Evolutionary conservation across 92 coral and sea anemone genomes (phyloP), one percentile per base, ranked within the genome.

Genomic region (Epizoanthus rinbou): DNA sequence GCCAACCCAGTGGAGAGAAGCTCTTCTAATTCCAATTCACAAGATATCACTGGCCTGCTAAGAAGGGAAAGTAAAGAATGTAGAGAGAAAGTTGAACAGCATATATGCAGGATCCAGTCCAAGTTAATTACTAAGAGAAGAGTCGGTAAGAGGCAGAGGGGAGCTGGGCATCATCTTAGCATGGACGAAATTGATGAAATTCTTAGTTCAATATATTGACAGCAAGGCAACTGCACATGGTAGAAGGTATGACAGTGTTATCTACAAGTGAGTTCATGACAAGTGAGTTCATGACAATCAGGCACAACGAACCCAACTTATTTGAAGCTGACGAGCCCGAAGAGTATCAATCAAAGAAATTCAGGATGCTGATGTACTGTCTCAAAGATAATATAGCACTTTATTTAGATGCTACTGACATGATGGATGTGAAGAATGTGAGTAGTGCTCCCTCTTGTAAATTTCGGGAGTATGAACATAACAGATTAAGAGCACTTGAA

Each of bases 171-270:
- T 8, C 58, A 80, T 33, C 54, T 39, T 35, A 52, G 84, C 41
- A 80, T 80, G 84, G 84, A 80, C 37, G 73, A 62, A 68, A 79
- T 79, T 65, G 84, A 63, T 79, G 84, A 79, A 79, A 79, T 79
- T 79, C 60, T 60, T 79, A 57, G 73, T 79, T 54, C 19, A 79
- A 47, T 60, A 52, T 58, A 80, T 67, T 25, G 64, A 71, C 41
- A 72, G 47, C 39, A 80, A 80, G 64, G 85, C 85, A 47, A 80
- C 85, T 16, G 85, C 85, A 18, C 85, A 80, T 67, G 85, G 85
- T 56, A 80, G 85, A 80, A 80, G 85, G 58, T 73, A 79, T 58
- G 83, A 79, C 35, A 52, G 66, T 17, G 73, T 79, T 14, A 24
- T 79, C 66, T 79, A 54, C 64, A n/a, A n/a, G n/a, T n/a, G n/a